These are phyloP conservation scores for Plectrocnemia conspersa DNA, from an alignment of 1,140 invertebrate species.

Conservation along the genomic window DNA sequence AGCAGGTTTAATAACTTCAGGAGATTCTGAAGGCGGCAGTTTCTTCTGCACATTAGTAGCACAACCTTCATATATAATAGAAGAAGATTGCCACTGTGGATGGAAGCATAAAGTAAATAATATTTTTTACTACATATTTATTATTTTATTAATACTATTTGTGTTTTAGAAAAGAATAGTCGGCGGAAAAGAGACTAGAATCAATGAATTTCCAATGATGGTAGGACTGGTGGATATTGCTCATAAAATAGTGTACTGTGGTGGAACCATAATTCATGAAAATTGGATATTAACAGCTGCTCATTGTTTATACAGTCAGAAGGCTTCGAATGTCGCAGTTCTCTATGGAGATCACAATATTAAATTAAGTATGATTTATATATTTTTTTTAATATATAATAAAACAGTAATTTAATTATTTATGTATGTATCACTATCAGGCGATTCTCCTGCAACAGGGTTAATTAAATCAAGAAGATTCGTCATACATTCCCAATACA, in stretches of 20 bases:
- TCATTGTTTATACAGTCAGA: slow-evolving; percentile 53
- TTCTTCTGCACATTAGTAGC: slow-evolving; percentile 50
- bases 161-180: slow-evolving; percentile 58
- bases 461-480: slow-evolving; percentile 37
- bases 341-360: slow-evolving; percentile 56
- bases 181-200: slow-evolving; percentile 53
- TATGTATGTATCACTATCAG: too few relatives aligned
- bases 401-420: too few relatives aligned
- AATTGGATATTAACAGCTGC: slow-evolving; percentile 64
- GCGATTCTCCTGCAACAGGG: slow-evolving; percentile 41
- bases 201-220: slow-evolving; percentile 66
- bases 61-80: slow-evolving; percentile 26
- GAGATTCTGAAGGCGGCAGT: slow-evolving; percentile 43
- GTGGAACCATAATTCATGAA: slow-evolving; percentile 59
- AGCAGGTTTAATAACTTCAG: slow-evolving; percentile 45
- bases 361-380: slow-evolving; percentile 35
- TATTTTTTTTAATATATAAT: too few relatives aligned
- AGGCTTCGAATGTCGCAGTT: slow-evolving; percentile 39
- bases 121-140: neutral
- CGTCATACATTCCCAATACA: slow-evolving; percentile 45
- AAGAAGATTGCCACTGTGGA: slow-evolving; percentile 53
- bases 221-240: slow-evolving; percentile 51
- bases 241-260: slow-evolving; percentile 52
- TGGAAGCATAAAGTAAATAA: slow-evolving; percentile 50
- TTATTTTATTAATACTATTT: too few relatives aligned